Evolutionary conservation across 2,113 vertebrate genomes (phyloP).

Genomic region (Sclerurus mexicanus): DNA sequence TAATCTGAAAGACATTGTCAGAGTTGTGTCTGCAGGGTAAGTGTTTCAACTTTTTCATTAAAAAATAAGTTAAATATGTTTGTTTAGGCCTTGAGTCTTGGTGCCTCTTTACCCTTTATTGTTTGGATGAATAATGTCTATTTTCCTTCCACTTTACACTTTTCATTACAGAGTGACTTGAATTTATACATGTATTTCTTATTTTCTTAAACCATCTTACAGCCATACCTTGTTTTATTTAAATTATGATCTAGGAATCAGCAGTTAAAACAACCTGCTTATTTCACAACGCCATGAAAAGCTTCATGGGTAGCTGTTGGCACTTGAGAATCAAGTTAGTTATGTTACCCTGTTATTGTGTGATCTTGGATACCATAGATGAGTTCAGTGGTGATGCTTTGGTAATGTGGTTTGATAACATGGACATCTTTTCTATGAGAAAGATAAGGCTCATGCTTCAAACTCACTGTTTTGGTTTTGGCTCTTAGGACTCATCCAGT

Average conservation of each 20-base stretch:
- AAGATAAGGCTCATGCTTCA: rapidly evolving
- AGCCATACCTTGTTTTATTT: background rate
- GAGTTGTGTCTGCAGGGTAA: slow-evolving; percentile 93
- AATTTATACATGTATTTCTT: slow-evolving; percentile 38
- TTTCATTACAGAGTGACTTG: background rate
- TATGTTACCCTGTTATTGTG: background rate
- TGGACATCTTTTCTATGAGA: background rate
- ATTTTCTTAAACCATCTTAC: background rate
- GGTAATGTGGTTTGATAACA: background rate
- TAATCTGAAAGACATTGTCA: slow-evolving; percentile 90
- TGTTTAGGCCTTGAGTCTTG: background rate
- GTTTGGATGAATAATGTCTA: background rate
- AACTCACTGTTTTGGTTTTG: background rate
- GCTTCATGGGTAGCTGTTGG: background rate
- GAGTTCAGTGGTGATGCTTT: background rate
- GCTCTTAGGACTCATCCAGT: slow-evolving; percentile 87
- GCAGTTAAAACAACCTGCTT: background rate
- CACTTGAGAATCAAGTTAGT: background rate
- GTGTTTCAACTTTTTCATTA: slow-evolving; percentile 9
- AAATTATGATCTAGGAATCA: background rate
- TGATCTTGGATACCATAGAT: background rate
- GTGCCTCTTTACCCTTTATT: background rate
- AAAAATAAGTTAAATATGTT: background rate
- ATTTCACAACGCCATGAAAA: background rate
- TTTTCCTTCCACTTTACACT: background rate